phyloP scores from a whole-genome alignment of 2,113 vertebrate species.

The Trichechus manatus region DNA sequence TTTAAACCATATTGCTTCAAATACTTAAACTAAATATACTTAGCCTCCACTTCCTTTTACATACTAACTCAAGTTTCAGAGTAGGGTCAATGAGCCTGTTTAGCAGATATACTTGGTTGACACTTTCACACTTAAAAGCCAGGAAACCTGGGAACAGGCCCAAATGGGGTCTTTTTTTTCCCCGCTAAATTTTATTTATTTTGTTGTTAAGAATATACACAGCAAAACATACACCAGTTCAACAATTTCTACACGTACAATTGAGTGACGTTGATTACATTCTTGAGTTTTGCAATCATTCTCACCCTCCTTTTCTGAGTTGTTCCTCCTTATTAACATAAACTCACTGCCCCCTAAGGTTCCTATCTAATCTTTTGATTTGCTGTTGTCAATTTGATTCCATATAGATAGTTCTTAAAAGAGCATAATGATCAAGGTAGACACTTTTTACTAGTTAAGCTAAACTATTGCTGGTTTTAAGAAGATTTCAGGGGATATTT shows the following conservation, averaged over 20 bases:
- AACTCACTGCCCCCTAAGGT: not conserved
- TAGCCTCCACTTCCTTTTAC: not conserved
- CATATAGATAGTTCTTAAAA: not conserved
- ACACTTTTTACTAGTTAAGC: too few species aligned
- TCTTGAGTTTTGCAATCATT: not conserved
- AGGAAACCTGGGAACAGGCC: not conserved
- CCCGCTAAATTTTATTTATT: too few species aligned
- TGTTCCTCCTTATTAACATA: not conserved
- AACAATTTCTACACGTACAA: not conserved
- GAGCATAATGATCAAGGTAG: not conserved
- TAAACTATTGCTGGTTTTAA: not conserved
- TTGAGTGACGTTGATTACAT: not conserved
- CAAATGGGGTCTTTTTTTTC: not conserved
- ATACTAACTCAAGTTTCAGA: not conserved
- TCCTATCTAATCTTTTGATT: not conserved
- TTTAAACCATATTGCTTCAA: conserved; percentile 4
- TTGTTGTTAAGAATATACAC: too few species aligned
- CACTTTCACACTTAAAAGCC: not conserved
- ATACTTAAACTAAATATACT: not conserved
- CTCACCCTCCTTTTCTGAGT: not conserved
- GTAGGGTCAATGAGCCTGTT: not conserved
- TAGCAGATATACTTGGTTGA: not conserved
- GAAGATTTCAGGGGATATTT: not conserved
- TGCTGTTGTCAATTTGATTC: not conserved
- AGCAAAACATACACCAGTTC: not conserved